A percentile compares a stretch with the other conserved stretches of the same genome.
Evolutionary conservation across 1,140 invertebrate species (phyloP).

Genomic region (Eriosoma lanigerum): DNA sequence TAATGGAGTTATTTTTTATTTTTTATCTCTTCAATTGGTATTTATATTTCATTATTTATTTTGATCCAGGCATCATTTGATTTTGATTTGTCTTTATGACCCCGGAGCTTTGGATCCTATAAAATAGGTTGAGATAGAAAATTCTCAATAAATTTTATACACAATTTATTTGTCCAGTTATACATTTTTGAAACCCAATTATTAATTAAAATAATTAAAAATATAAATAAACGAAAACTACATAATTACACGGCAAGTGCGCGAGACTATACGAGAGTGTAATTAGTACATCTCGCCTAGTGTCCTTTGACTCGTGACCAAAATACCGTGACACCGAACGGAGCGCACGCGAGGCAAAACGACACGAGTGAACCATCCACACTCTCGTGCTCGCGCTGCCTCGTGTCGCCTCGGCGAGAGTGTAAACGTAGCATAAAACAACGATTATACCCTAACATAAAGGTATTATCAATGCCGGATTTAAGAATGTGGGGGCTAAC

Average conservation of each 20-base stretch:
- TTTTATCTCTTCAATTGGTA: background rate
- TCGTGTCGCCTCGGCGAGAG: background rate
- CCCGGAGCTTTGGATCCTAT: background rate
- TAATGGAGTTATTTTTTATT: background rate
- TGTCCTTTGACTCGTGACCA: conserved; percentile 18
- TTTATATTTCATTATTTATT: background rate
- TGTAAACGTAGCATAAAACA: background rate
- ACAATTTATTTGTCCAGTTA: background rate
- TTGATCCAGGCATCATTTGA: background rate
- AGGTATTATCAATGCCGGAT: too few relatives aligned
- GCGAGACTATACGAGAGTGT: background rate
- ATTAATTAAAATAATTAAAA: background rate
- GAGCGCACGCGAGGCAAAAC: background rate
- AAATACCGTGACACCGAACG: background rate
- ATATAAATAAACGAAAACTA: background rate
- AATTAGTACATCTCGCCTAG: background rate
- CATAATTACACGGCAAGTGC: background rate
- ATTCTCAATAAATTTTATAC: background rate
- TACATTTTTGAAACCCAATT: background rate
- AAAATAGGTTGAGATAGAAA: background rate
- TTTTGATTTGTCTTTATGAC: background rate
- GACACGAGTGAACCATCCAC: conserved; percentile 1
- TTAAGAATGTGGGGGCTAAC: too few relatives aligned
- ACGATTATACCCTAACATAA: too few relatives aligned
- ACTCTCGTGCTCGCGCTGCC: too few relatives aligned